These are phyloP conservation scores for Drosophila stalkeri DNA, from an alignment of 2,888 invertebrate species.

Conservation along the genomic window DNA sequence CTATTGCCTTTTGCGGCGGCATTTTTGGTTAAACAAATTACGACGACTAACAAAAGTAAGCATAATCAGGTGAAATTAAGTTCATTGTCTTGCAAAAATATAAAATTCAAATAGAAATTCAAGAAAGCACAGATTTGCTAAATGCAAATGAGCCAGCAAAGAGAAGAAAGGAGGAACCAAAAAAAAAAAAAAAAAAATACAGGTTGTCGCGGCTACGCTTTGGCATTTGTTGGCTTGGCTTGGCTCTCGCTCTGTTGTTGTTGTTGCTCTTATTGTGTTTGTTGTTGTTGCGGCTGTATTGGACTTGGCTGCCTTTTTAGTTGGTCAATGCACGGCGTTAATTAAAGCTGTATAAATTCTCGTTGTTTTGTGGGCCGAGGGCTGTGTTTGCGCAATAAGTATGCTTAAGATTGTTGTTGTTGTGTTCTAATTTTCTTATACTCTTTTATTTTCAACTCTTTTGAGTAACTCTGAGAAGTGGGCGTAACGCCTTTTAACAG, in stretches of 20 bases:
- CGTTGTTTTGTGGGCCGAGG: conserved; percentile 22
- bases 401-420: conserved; percentile 37
- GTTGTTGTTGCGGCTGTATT: conserved; percentile 27
- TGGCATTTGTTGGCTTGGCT: conserved; percentile 56
- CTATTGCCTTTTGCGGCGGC: conserved; percentile 69
- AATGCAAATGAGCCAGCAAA: conserved; percentile 67
- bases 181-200: conserved; percentile 48
- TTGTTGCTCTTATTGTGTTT: not conserved
- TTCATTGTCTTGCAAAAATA: conserved; percentile 44
- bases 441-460: conserved; percentile 3
- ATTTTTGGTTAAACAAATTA: conserved; percentile 74
- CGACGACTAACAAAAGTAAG: conserved; percentile 51
- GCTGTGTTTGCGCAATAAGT: conserved; percentile 53
- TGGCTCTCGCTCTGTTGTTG: conserved; percentile 22
- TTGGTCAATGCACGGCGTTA: conserved; percentile 68
- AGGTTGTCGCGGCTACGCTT: conserved; percentile 71
- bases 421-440: conserved; percentile 54
- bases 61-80: conserved; percentile 56
- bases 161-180: conserved; percentile 21
- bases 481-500: conserved; percentile 42
- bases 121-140: conserved; percentile 41
- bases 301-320: conserved; percentile 29
- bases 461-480: conserved; percentile 32
- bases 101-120: conserved; percentile 46
- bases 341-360: conserved; percentile 53